Conservation (phyloP, 2,888 invertebrate species). For the Prosopocoilus inquinatus region DNA sequence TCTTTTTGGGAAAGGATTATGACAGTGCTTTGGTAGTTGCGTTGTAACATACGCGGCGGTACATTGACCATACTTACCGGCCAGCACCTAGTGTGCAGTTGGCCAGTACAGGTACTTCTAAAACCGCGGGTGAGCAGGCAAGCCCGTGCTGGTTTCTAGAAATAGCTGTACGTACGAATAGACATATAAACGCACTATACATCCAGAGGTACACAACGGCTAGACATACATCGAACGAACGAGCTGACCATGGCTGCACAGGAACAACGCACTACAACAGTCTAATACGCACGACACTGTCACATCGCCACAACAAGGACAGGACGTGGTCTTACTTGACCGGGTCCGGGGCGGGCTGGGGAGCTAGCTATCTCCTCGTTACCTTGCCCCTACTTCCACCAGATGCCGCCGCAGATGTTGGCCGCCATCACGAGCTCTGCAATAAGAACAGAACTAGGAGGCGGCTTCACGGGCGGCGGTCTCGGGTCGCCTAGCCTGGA, state of each 20-base stretch:
- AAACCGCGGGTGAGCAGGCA: constrained; percentile 24
- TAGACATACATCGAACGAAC: constrained; percentile 53
- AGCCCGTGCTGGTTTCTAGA: constrained; percentile 28
- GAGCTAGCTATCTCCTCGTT: constrained; percentile 63
- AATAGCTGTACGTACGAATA: constrained; percentile 26
- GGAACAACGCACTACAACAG: constrained; percentile 51
- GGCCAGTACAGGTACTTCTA: constrained; percentile 37
- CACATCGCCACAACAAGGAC: constrained; percentile 53
- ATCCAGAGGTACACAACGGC: constrained; percentile 41
- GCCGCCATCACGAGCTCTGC: constrained; percentile 56
- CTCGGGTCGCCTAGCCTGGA: constrained; percentile 25
- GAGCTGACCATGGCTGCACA: constrained; percentile 49
- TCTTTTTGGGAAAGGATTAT: constrained; percentile 31
- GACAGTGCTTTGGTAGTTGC: constrained; percentile 49
- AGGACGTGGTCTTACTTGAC: constrained; percentile 53
- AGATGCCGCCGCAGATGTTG: constrained; percentile 58
- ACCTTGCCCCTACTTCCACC: constrained; percentile 64
- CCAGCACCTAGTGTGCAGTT: constrained; percentile 38
- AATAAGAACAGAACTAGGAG: constrained; percentile 61
- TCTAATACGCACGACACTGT: constrained; percentile 48
- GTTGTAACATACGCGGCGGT: constrained; percentile 41
- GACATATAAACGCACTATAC: constrained; percentile 28
- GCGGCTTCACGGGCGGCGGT: constrained; percentile 48
- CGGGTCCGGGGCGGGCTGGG: constrained; percentile 46
- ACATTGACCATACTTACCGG: constrained; percentile 32